Percentiles rank a stretch among this genome's conserved stretches.
Evolutionary conservation across 1,140 invertebrate genomes (phyloP).

Genomic region (Apis dorsata): DNA sequence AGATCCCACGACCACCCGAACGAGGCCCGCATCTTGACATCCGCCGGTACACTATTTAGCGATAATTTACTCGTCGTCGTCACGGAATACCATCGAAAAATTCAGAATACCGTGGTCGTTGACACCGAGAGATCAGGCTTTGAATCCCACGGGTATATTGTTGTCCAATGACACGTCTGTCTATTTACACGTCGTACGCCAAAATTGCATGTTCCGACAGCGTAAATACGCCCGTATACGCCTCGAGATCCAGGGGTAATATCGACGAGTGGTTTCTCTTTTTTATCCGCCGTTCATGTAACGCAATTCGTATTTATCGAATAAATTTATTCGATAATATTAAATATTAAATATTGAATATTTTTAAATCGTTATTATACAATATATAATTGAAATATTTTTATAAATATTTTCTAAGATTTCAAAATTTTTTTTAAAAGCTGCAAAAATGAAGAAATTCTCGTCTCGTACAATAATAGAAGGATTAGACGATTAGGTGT

Average conservation of each 20-base stretch:
- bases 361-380: too few species aligned
- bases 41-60: conserved; percentile 70
- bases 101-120: conserved; percentile 50
- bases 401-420: too few species aligned
- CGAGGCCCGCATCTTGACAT: conserved; percentile 72
- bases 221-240: conserved; percentile 76
- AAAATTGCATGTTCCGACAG: conserved; percentile 55
- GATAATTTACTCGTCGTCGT: conserved; percentile 72
- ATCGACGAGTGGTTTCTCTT: conserved; percentile 42
- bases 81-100: conserved; percentile 65
- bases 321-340: too few species aligned
- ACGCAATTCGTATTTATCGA: not conserved
- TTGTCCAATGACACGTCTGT: conserved; percentile 69
- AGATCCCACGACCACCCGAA: conserved; percentile 63
- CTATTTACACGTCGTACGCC: conserved; percentile 60
- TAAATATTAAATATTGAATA: too few species aligned
- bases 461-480: not conserved
- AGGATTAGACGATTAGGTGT: conserved; percentile 7
- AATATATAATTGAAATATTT: too few species aligned
- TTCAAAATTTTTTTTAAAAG: too few species aligned
- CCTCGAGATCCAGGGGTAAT: conserved; percentile 31
- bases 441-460: not conserved
- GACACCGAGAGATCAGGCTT: conserved; percentile 55
- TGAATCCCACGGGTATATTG: conserved; percentile 76
- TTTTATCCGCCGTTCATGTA: not conserved